Evolutionary conservation across 1,140 invertebrate genomes (phyloP), one percentile per base, ranked within the genome.

Genomic region (Leptonema lineaticorne): DNA sequence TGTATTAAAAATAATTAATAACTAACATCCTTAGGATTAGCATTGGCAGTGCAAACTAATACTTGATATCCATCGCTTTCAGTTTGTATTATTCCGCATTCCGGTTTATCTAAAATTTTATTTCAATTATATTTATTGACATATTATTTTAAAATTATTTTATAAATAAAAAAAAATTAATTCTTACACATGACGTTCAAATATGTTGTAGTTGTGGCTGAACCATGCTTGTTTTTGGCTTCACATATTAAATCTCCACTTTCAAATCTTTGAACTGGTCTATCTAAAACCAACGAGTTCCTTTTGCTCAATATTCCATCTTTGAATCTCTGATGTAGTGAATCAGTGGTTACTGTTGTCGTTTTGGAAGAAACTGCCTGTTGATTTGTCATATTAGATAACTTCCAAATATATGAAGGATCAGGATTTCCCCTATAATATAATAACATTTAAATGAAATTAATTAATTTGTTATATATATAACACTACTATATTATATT

Each of bases 171-270:
- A 48, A 20, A 16, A 20, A 20, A 46, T 28, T 37, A 9, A 50
- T 50, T 88, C 90, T 90, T 82, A 94, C 92, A 93, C 80, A 90
- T 84, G 48, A 94, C 91, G 78, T 93, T 90, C 69, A 94, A 83
- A 67, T 84, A 83, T 14, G 88, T 86, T 8, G 85, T 84, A 7
- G 85, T 86, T 50, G 84, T 86, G 33, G 84, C 83, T 53, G 81
- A 84, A 24, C 92, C 92, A 75, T 93, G 91, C 60, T 85, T 82
- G 78, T 94, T 95, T 67, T 79, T 84, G 0, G 91, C 92, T 68
- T 90, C 85, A 75, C 92, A 95, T 20, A 86, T 79, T 76, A 93
- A 93, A 29, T 86, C 85, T 0, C 91, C 92, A 26, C 85, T 86
- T 70, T 88, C 85, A 2, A 83, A 79, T 45, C 87, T 79, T n/a